Evolutionary conservation across 1,140 invertebrate genomes (phyloP).

Genomic region (Bombus fervidus): DNA sequence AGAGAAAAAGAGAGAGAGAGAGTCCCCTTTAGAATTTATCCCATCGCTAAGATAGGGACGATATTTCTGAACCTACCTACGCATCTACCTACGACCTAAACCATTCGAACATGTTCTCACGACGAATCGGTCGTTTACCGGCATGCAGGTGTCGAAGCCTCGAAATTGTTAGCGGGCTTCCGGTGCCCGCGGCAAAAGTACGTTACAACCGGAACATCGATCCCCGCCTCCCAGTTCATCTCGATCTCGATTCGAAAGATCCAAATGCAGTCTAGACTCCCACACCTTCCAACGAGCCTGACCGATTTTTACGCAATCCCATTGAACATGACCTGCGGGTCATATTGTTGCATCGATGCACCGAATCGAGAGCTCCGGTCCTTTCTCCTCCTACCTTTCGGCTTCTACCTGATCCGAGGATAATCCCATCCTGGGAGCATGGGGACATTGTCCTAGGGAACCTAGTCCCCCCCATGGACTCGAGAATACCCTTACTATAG

Average conservation of each 20-base stretch:
- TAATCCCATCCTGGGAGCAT: constrained; percentile 77
- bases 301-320: constrained; percentile 73
- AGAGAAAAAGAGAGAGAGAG: too few species aligned
- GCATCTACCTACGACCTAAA: neutral
- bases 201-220: constrained; percentile 19
- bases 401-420: constrained; percentile 76
- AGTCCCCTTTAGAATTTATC: neutral
- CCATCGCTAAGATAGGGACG: neutral
- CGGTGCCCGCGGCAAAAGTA: constrained; percentile 39
- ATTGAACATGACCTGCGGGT: constrained; percentile 67
- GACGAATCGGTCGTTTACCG: neutral
- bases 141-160: constrained; percentile 37
- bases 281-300: constrained; percentile 67
- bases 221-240: constrained; percentile 19
- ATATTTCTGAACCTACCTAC: neutral
- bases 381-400: constrained; percentile 69
- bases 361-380: constrained; percentile 46
- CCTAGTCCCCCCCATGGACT: constrained; percentile 67
- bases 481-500: constrained; percentile 52
- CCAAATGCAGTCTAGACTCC: constrained; percentile 63
- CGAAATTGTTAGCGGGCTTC: constrained; percentile 14
- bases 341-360: constrained; percentile 71
- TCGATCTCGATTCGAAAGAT: constrained; percentile 41
- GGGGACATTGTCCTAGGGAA: constrained; percentile 67
- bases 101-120: neutral